phyloP scores from a whole-genome alignment of 1,140 invertebrate genomes.

The Leguminivora glycinivorella region DNA sequence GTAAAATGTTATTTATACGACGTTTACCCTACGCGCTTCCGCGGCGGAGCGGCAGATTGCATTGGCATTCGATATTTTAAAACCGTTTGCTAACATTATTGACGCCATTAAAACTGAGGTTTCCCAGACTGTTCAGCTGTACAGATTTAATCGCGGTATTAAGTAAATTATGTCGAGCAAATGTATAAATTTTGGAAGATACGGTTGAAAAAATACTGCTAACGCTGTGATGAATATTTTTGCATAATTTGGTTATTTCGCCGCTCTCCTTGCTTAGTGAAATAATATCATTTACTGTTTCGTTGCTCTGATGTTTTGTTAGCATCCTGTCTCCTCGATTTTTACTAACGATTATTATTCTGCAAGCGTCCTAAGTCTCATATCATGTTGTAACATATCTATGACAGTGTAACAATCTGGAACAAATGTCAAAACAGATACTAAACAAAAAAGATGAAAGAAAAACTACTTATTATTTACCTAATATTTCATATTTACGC shows the following conservation, averaged over 20 bases:
- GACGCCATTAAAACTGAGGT: conserved; percentile 16
- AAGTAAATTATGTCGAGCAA: not conserved
- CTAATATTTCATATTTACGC: not conserved
- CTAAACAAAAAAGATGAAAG: no score
- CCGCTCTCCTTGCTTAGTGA: not conserved
- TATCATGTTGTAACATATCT: no score
- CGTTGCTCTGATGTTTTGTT: not conserved
- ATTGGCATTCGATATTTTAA: conserved; percentile 39
- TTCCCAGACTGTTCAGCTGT: conserved; percentile 5
- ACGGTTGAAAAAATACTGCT: not conserved
- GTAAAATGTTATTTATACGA: conserved; percentile 68
- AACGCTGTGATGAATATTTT: conserved; percentile 4
- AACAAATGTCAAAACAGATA: no score
- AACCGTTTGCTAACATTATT: conserved; percentile 25
- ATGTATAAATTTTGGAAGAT: not conserved
- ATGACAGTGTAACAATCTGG: no score
- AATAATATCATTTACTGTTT: conserved; percentile 2
- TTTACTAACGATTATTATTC: no score
- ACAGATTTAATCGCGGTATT: conserved; percentile 1
- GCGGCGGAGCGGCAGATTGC: conserved; percentile 50
- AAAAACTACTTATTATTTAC: no score
- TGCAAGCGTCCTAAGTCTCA: no score
- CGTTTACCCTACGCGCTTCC: conserved; percentile 48
- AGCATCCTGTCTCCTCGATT: no score
- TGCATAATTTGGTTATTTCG: conserved; percentile 10